These are phyloP conservation scores for Lasius fuliginosus DNA, from an alignment of 2,888 invertebrate genomes.

Conservation along the genomic window DNA sequence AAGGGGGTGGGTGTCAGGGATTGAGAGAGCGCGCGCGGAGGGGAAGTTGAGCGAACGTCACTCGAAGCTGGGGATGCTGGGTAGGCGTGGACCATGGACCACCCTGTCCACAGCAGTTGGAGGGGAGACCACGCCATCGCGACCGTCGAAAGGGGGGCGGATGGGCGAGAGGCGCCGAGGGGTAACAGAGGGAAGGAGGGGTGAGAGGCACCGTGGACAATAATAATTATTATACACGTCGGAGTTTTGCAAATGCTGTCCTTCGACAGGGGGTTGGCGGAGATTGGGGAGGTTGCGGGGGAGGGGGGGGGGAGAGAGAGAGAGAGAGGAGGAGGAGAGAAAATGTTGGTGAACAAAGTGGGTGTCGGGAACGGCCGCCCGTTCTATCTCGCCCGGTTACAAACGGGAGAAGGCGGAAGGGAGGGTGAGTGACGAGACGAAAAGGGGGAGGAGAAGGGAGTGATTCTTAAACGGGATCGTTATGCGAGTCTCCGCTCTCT, in stretches of 20 bases:
- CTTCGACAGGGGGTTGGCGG: slow-evolving; percentile 76
- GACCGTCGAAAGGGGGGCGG: slow-evolving; percentile 69
- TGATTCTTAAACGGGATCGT: slow-evolving; percentile 85
- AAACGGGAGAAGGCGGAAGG: slow-evolving; percentile 57
- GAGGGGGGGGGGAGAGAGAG: slow-evolving; percentile 41
- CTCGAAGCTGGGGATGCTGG: slow-evolving; percentile 76
- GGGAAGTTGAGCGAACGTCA: slow-evolving; percentile 67
- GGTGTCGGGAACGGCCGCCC: slow-evolving; percentile 74
- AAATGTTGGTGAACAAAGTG: slow-evolving; percentile 71
- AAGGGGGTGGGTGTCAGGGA: slow-evolving; percentile 50
- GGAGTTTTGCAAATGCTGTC: slow-evolving; percentile 82
- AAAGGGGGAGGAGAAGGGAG: slow-evolving; percentile 60
- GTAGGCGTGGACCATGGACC: slow-evolving; percentile 81
- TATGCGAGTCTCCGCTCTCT: slow-evolving; percentile 81
- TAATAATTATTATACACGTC: slow-evolving; percentile 81
- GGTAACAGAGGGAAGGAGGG: slow-evolving; percentile 71
- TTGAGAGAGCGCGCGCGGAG: slow-evolving; percentile 57
- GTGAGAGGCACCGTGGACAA: slow-evolving; percentile 77
- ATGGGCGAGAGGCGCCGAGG: slow-evolving; percentile 58
- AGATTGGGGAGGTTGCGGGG: slow-evolving; percentile 58
- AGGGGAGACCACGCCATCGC: slow-evolving; percentile 75
- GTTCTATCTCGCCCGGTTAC: slow-evolving; percentile 67
- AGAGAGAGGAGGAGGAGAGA: slow-evolving; percentile 14
- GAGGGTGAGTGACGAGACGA: slow-evolving; percentile 45
- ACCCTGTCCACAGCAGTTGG: slow-evolving; percentile 70